Evolutionary conservation across 2,888 invertebrate species (phyloP), one percentile per base, ranked within the genome.

Genomic region (Muscina levida): DNA sequence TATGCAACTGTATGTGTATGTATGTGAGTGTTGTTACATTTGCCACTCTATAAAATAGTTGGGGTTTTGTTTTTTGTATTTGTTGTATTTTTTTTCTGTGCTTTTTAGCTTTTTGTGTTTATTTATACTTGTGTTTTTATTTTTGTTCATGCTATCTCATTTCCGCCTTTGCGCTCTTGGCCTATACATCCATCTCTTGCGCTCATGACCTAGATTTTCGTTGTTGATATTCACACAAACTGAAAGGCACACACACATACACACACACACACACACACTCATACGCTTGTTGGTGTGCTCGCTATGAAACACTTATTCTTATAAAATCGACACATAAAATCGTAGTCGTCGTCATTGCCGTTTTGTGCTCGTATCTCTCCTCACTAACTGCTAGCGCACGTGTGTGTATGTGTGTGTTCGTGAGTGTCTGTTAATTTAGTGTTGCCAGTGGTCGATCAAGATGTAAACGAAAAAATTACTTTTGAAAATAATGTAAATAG

Each of bases 181-280:
- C 84, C 84, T 84, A 86, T 89, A 87, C 86, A 85, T 87, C 87
- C 86, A 87, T 90, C 90, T 90, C 90, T 88, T 90, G 87, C 90
- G 89, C 88, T 89, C 90, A 89, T 90, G 90, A 90, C 90, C 90
- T 89, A 90, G 90, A 90, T 90, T 89, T 87, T 76, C 85, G 74
- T 72, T 77, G 81, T 68, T 81, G 77, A 56, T 81, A 75, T 81
- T 68, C 74, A 82, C 67, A 67, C 67, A 67, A 24, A 19, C 71
- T 77, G n/a, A 46, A 13, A 44, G 2, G 17, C 56, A 56, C 56
- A 26, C n/a, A 31, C 17, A 51, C 5, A 17, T 4, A 19, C 51
- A 22, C 17, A 51, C n/a, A 56, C 56, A 11, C 26, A 59, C 31
- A 39, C 59, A 59, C 37, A 17, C 39, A 39, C 39, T 17, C 37